phyloP scores from a whole-genome alignment of 1,140 invertebrate genomes.

The Pseudomyrmex gracilis region DNA sequence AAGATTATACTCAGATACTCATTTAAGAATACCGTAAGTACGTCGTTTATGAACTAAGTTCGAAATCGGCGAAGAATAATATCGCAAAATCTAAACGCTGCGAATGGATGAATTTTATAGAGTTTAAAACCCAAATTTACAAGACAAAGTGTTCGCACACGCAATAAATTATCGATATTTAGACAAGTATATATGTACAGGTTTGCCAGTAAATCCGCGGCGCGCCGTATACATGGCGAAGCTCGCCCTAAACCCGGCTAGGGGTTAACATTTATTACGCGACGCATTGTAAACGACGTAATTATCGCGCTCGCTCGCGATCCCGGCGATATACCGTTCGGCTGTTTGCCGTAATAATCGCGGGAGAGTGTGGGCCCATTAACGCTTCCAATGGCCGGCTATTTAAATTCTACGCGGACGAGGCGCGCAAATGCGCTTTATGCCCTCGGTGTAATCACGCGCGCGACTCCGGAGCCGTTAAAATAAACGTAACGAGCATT shows the following conservation, averaged over 20 bases:
- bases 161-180: background rate
- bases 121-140: background rate
- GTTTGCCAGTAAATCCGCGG: constrained; percentile 19
- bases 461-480: constrained; percentile 52
- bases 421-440: constrained; percentile 56
- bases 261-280: constrained; percentile 45
- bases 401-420: constrained; percentile 40
- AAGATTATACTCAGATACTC: constrained; percentile 47
- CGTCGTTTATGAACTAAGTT: constrained; percentile 3
- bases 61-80: background rate
- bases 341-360: constrained; percentile 25
- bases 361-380: constrained; percentile 32
- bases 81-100: constrained; percentile 18
- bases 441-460: constrained; percentile 35
- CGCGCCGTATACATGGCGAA: background rate
- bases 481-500: constrained; percentile 56
- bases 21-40: constrained; percentile 35
- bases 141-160: no score
- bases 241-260: background rate
- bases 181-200: background rate
- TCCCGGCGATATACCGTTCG: constrained; percentile 41
- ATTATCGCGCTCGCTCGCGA: constrained; percentile 51
- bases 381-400: constrained; percentile 53
- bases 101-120: constrained; percentile 11
- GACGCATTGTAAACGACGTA: constrained; percentile 48